Evolutionary conservation across 2,113 vertebrate species (phyloP).

Genomic region (Neoarius graeffei): DNA sequence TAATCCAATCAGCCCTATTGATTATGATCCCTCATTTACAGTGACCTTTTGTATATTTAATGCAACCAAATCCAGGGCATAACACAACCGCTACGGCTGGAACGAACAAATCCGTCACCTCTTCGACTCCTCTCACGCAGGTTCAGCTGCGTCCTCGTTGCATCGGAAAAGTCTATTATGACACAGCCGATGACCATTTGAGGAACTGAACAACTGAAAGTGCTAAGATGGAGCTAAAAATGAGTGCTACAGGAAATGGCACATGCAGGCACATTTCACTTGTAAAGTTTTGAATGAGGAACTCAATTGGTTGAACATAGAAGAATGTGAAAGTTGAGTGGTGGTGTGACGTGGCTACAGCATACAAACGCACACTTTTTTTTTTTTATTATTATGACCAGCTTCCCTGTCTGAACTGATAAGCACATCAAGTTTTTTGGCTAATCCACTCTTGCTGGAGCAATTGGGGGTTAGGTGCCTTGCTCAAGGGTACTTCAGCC

Average conservation of each 20-base stretch:
- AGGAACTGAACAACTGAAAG: conserved; percentile 52
- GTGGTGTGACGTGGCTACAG: background rate
- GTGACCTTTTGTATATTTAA: background rate
- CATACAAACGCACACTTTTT: no score
- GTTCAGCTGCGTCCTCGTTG: background rate
- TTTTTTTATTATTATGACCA: no score
- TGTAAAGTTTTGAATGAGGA: conserved; percentile 37
- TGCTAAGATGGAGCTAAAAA: conserved; percentile 45
- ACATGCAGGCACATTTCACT: background rate
- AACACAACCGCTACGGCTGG: background rate
- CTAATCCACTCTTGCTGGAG: no score
- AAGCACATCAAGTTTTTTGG: no score
- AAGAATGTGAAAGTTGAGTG: background rate
- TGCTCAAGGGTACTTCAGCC: no score
- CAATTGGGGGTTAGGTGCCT: no score
- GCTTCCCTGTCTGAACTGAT: no score
- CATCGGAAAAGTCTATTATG: conserved; percentile 14
- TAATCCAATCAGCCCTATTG: background rate
- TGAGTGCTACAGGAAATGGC: conserved; percentile 17
- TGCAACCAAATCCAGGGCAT: background rate
- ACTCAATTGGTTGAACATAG: conserved; percentile 21
- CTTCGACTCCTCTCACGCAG: background rate
- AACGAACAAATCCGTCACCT: background rate
- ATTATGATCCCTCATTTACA: background rate
- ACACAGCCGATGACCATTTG: conserved; percentile 23